Evolutionary conservation across 2,797 vertebrate genomes (phyloP), one percentile per base, ranked within the genome.

Genomic region (Melanotaenia trifasciata): DNA sequence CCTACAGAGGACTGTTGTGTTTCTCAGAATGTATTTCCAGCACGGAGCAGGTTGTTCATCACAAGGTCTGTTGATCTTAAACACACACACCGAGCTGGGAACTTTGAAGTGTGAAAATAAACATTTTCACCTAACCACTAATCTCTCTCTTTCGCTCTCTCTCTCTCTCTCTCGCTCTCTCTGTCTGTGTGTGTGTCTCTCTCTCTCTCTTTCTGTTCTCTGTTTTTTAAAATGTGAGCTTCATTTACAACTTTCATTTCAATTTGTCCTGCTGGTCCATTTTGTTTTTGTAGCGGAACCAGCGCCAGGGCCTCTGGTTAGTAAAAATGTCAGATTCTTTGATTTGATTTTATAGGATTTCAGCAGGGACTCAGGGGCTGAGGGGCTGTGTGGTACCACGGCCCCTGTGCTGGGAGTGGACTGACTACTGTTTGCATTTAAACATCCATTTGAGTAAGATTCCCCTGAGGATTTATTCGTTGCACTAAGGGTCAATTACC

Each of bases 321-420:
- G 95, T 94, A 92, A 95, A 96, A 97, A 95, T 93, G 94, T 94
- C 95, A 95, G 90, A 96, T 96, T 95, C 93, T 94, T 92, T 96
- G 90, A 97, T 97, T 96, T 96, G 94, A 96, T 96, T 96, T 96
- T 94, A 95, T 95, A 95, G 96, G 94, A 96, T 96, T 97, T 97
- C 94, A 96, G 95, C 92, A 89, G 94, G 94, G 95, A 96, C 93
- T 58, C 92, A 89, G 94, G 94, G 95, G 96, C 93, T 58, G 83
- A 93, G 93, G 61, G 94, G 58, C 65, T 38, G 76, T 90, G 93
- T 91, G 72, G 80, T 77, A 83, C 84, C 43, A 7, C 43, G 80
- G 75, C 51, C 58, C 71, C 36, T 81, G 66, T 28, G n/a, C 70
- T 60, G 74, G 6, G 43, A 86, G 54, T 56, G 80, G 73, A 93